phyloP scores from a whole-genome alignment of 2,113 vertebrate genomes.

The Nettapus auritus region DNA sequence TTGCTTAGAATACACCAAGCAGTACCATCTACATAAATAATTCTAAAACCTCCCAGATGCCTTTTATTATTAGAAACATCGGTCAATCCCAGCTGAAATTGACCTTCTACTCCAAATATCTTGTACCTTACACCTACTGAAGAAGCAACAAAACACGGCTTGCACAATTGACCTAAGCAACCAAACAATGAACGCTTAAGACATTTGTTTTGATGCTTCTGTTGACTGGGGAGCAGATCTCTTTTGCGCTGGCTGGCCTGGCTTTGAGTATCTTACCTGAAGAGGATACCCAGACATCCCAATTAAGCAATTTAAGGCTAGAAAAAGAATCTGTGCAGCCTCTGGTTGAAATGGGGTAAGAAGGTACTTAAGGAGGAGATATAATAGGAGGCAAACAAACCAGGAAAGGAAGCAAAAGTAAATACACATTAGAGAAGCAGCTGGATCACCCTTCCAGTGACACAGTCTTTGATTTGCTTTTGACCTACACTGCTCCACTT shows the following conservation, averaged over 20 bases:
- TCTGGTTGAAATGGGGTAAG: background rate
- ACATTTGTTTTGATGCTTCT: background rate
- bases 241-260: background rate
- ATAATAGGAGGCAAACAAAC: background rate
- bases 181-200: background rate
- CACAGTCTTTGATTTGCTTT: accelerated
- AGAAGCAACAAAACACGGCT: background rate
- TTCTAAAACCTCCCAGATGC: background rate
- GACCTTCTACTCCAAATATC: background rate
- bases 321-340: background rate
- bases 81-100: background rate
- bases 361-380: background rate
- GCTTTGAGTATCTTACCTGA: background rate
- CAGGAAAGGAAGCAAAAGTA: background rate
- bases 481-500: background rate
- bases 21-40: background rate
- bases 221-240: background rate
- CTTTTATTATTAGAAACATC: background rate
- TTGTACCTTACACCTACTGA: background rate
- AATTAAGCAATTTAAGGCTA: background rate
- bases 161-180: background rate
- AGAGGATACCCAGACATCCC: background rate
- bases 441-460: background rate
- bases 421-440: background rate
- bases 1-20: background rate